These are phyloP conservation scores for Drosophila sechellia DNA, from an alignment of 1,140 invertebrate species.

Conservation along the genomic window DNA sequence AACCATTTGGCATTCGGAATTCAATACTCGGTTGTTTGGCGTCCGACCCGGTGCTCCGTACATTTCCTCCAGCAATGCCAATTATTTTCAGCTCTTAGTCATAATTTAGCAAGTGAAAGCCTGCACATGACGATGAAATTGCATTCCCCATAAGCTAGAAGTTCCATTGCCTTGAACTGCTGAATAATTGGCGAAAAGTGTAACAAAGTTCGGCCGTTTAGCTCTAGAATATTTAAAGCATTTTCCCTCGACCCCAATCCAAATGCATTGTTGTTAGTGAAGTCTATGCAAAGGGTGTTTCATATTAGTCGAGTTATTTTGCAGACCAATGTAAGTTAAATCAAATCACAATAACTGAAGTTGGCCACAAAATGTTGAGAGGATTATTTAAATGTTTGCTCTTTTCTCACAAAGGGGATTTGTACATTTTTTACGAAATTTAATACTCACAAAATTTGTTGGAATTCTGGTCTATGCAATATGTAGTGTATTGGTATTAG, in stretches of 20 bases:
- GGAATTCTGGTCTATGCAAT: not conserved
- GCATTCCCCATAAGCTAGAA: slow-evolving; percentile 26
- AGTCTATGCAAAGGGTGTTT: not conserved
- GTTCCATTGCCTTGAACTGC: slow-evolving; percentile 56
- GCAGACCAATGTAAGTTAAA: not conserved
- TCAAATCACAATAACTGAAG: slow-evolving; percentile 3
- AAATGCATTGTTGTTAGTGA: slow-evolving; percentile 20
- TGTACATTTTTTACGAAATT: too few relatives aligned
- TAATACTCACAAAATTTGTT: not conserved
- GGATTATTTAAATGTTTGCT: not conserved
- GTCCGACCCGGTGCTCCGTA: not conserved
- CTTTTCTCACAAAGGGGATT: too few relatives aligned
- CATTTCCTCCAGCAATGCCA: slow-evolving; percentile 49
- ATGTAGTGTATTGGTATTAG: not conserved
- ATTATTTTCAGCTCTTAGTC: slow-evolving; percentile 67
- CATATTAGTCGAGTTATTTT: slow-evolving; percentile 14
- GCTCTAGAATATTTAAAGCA: not conserved
- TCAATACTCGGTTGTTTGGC: slow-evolving; percentile 18
- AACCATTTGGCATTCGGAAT: slow-evolving; percentile 33
- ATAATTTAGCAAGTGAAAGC: slow-evolving; percentile 67
- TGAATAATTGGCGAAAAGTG: slow-evolving; percentile 17
- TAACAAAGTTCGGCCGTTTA: not conserved
- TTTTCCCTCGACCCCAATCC: not conserved
- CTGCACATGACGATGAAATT: slow-evolving; percentile 56
- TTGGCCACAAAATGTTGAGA: not conserved